Conservation (phyloP, 2,888 invertebrate species). For the Apantesis nais region DNA sequence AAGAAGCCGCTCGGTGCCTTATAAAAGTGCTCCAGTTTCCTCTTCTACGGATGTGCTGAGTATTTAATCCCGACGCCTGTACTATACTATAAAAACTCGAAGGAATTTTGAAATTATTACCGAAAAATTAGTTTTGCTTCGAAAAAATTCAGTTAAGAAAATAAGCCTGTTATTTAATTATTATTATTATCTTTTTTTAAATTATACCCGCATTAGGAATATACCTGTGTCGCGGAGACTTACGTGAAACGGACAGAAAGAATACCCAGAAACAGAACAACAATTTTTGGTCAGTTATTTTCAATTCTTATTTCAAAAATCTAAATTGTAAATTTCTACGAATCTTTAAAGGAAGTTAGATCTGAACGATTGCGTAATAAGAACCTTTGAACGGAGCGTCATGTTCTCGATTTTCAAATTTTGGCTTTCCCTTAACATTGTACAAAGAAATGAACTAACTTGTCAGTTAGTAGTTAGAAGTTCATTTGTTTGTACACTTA, state of each 20-base stretch:
- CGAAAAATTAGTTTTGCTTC: not conserved
- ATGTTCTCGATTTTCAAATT: not conserved
- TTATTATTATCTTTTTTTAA: too few species aligned
- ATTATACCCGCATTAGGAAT: too few species aligned
- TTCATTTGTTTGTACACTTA: not conserved
- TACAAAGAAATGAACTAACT: too few species aligned
- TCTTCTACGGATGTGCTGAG: constrained; percentile 46
- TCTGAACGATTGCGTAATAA: too few species aligned
- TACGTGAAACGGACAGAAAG: too few species aligned
- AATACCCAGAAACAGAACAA: too few species aligned
- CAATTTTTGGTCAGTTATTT: not conserved
- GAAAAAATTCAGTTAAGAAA: too few species aligned
- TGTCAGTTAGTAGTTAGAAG: not conserved
- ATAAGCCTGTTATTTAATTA: too few species aligned
- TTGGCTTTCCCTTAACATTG: not conserved
- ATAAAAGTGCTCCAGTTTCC: constrained; percentile 48
- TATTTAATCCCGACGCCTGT: constrained; percentile 49
- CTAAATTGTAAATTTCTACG: not conserved
- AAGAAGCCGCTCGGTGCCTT: constrained; percentile 47
- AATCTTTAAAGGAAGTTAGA: not conserved
- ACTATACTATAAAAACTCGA: constrained; percentile 43
- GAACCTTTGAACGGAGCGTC: not conserved
- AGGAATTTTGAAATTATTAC: not conserved
- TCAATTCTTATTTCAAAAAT: not conserved
- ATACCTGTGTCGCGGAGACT: too few species aligned